Base-by-base conservation (phyloP, 2,113 vertebrate genomes). In the Hydrochoerus hydrochaeris region DNA sequence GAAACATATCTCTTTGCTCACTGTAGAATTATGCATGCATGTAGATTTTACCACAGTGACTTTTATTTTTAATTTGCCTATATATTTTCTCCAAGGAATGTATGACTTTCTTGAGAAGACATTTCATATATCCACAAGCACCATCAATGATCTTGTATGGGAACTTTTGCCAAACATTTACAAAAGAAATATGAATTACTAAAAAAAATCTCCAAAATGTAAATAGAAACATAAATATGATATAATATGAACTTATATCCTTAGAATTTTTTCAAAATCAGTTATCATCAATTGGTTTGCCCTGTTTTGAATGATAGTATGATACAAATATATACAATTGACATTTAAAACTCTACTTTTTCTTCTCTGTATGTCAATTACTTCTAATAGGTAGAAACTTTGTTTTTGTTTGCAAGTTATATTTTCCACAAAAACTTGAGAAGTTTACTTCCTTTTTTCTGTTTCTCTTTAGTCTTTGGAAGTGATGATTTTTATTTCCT, bases 401-500 rank as follows among this genome's bases (percentile, higher is more conserved):
- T 3, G 26, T 69, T 7, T 8, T 71, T 71, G 69, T 12, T 73
- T 41, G 69, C 19, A 41, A 73, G 20, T 41, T 73, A 92, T 85
- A 4, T 35, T 85, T 92, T 91, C 85, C 32, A 67, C 8, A 16
- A 46, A 78, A 91, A n/a, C 2, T 3, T 54, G 4, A 90, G 20
- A 24, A 71, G 1, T 57, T 17, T 80, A 17, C 4, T 67, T 73
- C 19, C 38, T 9, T 85, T 92, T 92, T 1, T n/a, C 19, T 82
- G 4, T 49, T 69, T 9, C 44, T 75, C 1, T 22, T 57, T 38
- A 65, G 3, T 89, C 49, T 35, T 81, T 95, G 38, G 44, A 94
- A 94, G 2, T 94, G 4, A 60, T 81, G 4, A 63, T 75, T 41
- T 73, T 97, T 80, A n/a, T 85, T 88, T 95, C n/a, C 77, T 91